Base-by-base conservation (phyloP, 2,888 invertebrate genomes). In the Neocrepidodera transversa region DNA sequence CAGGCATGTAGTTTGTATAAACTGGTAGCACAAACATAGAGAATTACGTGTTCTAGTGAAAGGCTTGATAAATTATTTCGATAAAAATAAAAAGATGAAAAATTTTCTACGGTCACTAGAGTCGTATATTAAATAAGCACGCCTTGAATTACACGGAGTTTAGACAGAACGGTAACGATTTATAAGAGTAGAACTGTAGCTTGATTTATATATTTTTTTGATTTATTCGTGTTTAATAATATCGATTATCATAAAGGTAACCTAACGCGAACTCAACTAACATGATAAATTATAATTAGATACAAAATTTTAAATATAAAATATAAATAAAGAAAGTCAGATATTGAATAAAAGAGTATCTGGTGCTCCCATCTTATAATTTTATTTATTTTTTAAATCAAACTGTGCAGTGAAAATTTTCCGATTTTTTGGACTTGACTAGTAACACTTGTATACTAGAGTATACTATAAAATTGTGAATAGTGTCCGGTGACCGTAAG, bases 11-110 rank as follows among this genome's bases (percentile, higher is more conserved):
- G 32, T 32, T 2, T 32, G 6, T 2, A 32, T 32, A 32, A 11
- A 32, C 32, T 32, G 11, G 32, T 32, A 32, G 32, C 32, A 32
- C 11, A 32, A 32, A 32, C 11, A 32, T 6, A 13, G 32, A 5
- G 32, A 32, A 32, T 32, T 32, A 32, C 32, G 32, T 32, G 32
- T 32, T 32, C 32, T 32, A 32, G 32, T 32, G 32, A 32, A 32
- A 32, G 32, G 32, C 32, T 32, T 32, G 32, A 32, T 32, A 32
- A 32, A 32, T 32, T n/a, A 11, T 32, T 32, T 32, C 13, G 32
- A 32, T 32, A 32, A 32, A 32, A 32, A 32, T 32, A 32, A 32
- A 28, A 32, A 32, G 32, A 32, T 13, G 32, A 32, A 32, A 32
- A 32, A 32, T 32, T 32, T 32, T 32, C 32, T 32, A 32, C 32